A percentile compares a stretch with the other conserved stretches of the same genome.
Conservation (phyloP, 2,113 vertebrate species). For the Prochilodus magdalenae region DNA sequence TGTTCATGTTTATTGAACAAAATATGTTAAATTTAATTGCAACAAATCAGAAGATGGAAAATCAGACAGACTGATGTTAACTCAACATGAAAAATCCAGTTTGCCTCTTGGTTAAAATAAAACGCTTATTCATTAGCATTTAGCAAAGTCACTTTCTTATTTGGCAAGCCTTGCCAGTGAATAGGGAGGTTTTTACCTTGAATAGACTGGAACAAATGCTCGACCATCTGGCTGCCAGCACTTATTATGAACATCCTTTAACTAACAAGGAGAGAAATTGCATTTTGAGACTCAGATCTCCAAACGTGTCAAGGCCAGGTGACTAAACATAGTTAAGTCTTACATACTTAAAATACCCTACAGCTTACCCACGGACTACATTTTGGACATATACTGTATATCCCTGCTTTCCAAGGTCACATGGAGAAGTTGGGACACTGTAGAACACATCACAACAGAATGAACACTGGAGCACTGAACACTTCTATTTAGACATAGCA, state of each 20-base stretch:
- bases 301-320: neutral
- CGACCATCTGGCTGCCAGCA: neutral
- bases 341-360: neutral
- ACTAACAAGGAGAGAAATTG: neutral
- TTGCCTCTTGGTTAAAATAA: neutral
- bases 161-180: neutral
- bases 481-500: no score
- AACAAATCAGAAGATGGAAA: neutral
- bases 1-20: neutral
- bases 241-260: neutral
- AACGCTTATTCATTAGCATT: neutral
- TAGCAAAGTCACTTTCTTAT: neutral
- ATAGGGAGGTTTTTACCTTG: neutral
- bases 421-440: no score
- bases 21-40: neutral
- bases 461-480: no score
- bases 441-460: no score
- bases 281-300: neutral
- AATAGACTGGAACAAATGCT: constrained; percentile 8
- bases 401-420: no score
- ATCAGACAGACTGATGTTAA: neutral
- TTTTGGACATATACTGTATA: no score
- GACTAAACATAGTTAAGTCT: no score
- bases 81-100: neutral
- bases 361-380: no score